Evolutionary conservation across 1,140 invertebrate species (phyloP).

Genomic region (Ectropis grisescens): DNA sequence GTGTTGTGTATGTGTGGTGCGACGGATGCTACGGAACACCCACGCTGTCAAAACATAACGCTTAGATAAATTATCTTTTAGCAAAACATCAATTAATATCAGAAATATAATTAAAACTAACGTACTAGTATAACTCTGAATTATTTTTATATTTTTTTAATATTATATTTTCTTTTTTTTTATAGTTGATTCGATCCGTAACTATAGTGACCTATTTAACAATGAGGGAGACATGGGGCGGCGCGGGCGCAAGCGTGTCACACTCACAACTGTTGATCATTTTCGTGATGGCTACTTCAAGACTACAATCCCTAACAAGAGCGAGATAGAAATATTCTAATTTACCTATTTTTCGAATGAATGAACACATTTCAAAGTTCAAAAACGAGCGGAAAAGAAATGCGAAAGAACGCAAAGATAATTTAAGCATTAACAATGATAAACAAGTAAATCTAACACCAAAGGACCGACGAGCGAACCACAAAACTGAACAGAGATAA

Average conservation of each 20-base stretch:
- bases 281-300: no score
- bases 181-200: conserved; percentile 43
- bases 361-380: no score
- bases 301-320: no score
- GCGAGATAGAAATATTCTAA: no score
- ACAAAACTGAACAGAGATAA: no score
- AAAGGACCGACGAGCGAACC: no score
- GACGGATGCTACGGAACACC: conserved; percentile 21
- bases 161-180: conserved; percentile 44
- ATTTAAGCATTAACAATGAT: no score
- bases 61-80: conserved; percentile 65
- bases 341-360: no score
- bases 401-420: no score
- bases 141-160: conserved; percentile 35
- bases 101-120: conserved; percentile 69
- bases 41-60: conserved; percentile 52
- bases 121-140: conserved; percentile 64
- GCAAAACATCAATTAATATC: conserved; percentile 68
- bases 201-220: conserved; percentile 53
- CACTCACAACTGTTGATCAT: no score
- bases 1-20: conserved; percentile 2
- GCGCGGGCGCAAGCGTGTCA: conserved; percentile 8
- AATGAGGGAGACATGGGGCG: conserved; percentile 24
- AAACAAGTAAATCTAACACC: no score
- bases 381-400: no score